Conservation (phyloP, 2,113 vertebrate genomes). For the Leptodactylus fuscus region DNA sequence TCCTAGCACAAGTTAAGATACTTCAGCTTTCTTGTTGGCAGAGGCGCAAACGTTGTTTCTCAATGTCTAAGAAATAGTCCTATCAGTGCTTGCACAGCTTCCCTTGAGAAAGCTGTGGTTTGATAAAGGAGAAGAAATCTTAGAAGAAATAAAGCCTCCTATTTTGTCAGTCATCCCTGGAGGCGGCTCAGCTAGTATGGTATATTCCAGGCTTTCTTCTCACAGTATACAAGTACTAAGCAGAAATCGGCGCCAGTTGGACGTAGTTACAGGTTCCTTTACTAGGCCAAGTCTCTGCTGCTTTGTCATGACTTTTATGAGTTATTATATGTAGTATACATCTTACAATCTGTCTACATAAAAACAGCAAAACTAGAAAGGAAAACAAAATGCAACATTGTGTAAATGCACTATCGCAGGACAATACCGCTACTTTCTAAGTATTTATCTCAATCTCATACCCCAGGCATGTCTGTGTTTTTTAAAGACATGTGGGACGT, state of each 20-base stretch:
- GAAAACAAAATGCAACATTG: no score
- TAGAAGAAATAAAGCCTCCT: background rate
- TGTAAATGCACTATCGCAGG: no score
- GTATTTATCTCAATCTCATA: no score
- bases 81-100: constrained; percentile 36
- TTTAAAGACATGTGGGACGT: no score
- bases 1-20: background rate
- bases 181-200: background rate
- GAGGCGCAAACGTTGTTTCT: background rate
- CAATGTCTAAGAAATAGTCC: constrained; percentile 5
- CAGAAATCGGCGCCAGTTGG: background rate
- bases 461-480: no score
- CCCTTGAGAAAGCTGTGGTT: constrained; percentile 8
- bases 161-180: constrained; percentile 18
- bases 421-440: no score
- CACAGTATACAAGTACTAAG: background rate
- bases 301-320: background rate
- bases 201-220: background rate
- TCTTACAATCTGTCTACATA: background rate
- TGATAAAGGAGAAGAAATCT: constrained; percentile 22
- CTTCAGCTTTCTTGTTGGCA: constrained; percentile 24
- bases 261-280: background rate
- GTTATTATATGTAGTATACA: background rate
- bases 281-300: background rate
- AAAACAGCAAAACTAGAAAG: background rate